phyloP scores from a whole-genome alignment of 2,888 invertebrate species.

The Stratiomys singularior region DNA sequence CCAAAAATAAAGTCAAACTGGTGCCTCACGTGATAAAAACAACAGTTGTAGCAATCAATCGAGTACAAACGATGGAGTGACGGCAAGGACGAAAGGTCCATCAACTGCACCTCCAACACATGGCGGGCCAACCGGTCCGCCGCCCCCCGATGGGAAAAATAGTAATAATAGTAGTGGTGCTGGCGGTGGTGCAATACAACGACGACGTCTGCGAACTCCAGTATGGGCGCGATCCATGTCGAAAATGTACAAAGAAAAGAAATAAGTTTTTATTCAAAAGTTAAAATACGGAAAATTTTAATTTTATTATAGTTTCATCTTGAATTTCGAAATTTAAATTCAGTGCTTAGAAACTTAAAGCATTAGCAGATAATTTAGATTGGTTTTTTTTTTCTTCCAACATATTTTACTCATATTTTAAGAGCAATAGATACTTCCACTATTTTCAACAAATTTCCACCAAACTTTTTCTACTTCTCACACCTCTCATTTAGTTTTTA shows the following conservation, averaged over 20 bases:
- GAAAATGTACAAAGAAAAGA: constrained; percentile 67
- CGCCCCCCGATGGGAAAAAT: constrained; percentile 56
- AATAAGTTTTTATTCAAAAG: constrained; percentile 20
- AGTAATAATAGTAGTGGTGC: constrained; percentile 20
- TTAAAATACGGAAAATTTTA: constrained; percentile 17
- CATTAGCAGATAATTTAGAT: too few relatives aligned
- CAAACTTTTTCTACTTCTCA: too few relatives aligned
- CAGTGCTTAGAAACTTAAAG: not conserved
- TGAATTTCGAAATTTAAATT: too few relatives aligned
- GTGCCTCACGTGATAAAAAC: constrained; percentile 51
- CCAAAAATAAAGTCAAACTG: constrained; percentile 52
- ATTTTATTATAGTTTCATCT: not conserved
- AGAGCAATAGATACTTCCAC: too few relatives aligned
- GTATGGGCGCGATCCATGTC: constrained; percentile 83
- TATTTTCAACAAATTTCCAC: too few relatives aligned
- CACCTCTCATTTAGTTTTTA: too few relatives aligned
- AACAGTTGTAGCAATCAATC: constrained; percentile 57
- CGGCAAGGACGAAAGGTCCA: constrained; percentile 66
- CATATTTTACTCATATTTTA: too few relatives aligned
- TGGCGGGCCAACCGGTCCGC: constrained; percentile 67
- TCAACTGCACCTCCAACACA: constrained; percentile 65
- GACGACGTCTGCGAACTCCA: constrained; percentile 82
- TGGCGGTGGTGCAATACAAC: constrained; percentile 68
- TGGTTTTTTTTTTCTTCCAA: too few relatives aligned
- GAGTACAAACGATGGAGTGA: constrained; percentile 51